Percentiles rank a stretch among this genome's conserved stretches.
These are phyloP conservation scores for Melieria crassipennis DNA, from an alignment of 2,888 invertebrate species.

Conservation along the genomic window DNA sequence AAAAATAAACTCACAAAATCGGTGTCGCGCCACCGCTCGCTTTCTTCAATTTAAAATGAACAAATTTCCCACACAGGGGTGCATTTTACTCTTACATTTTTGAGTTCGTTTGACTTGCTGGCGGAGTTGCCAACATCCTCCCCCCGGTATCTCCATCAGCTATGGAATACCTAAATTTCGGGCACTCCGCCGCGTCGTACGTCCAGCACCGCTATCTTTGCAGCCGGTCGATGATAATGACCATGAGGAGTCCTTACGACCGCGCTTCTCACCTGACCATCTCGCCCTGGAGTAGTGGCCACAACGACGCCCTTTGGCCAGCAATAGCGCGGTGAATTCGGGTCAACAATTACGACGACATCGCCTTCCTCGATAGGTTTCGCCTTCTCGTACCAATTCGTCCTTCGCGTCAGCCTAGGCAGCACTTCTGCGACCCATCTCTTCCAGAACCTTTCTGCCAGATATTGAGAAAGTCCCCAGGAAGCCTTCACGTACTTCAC, in stretches of 20 bases:
- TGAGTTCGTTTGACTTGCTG: too few relatives aligned
- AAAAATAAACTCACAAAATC: too few relatives aligned
- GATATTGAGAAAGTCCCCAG: constrained; percentile 42
- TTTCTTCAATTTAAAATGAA: too few relatives aligned
- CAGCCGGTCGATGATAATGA: constrained; percentile 10
- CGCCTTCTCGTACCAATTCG: constrained; percentile 33
- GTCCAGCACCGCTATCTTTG: constrained; percentile 11
- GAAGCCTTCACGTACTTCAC: constrained; percentile 46
- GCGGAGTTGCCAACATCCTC: too few relatives aligned
- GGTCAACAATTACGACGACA: constrained; percentile 7
- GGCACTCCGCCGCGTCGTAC: constrained; percentile 1
- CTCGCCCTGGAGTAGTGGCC: neutral
- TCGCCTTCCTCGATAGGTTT: constrained; percentile 33
- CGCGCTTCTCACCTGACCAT: constrained; percentile 10
- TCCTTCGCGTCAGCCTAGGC: constrained; percentile 27
- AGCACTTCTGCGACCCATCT: constrained; percentile 51
- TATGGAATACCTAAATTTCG: neutral
- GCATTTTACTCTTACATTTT: too few relatives aligned
- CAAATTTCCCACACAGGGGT: too few relatives aligned
- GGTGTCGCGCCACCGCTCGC: too few relatives aligned
- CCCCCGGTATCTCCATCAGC: too few relatives aligned
- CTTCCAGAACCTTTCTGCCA: constrained; percentile 47
- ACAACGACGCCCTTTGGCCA: constrained; percentile 34
- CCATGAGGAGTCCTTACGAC: constrained; percentile 4
- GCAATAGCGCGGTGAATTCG: constrained; percentile 28